phyloP scores from a whole-genome alignment of 2,797 vertebrate genomes.

The Leptoclinus maculatus region DNA sequence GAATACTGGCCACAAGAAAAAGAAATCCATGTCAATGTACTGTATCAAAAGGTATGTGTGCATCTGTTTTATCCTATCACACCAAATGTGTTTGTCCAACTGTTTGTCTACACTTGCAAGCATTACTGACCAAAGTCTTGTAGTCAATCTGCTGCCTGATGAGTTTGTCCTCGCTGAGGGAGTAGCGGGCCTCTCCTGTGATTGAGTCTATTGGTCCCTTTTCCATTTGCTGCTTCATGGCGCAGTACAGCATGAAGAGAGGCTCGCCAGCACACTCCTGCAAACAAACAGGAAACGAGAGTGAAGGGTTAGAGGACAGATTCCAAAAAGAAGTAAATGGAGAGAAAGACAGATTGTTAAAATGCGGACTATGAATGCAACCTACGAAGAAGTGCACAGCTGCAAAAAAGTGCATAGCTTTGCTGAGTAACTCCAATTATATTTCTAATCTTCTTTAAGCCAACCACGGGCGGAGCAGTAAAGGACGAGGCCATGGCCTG shows the following conservation, averaged over 20 bases:
- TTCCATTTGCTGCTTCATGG: conserved; percentile 99
- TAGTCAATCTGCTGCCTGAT: conserved; percentile 99
- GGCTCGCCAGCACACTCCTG: conserved; percentile 82
- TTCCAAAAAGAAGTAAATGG: neutral
- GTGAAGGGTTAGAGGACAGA: neutral
- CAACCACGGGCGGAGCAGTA: conserved; percentile 37
- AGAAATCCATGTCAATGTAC: neutral
- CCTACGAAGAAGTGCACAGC: conserved; percentile 9
- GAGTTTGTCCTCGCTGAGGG: conserved; percentile 98
- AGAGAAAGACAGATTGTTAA: conserved; percentile 15
- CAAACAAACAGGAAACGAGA: neutral
- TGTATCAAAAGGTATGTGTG: neutral
- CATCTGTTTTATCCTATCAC: neutral
- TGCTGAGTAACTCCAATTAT: conserved; percentile 54
- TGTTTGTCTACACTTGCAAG: conserved; percentile 1
- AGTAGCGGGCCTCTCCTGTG: conserved; percentile 98
- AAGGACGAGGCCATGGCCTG: conserved; percentile 59
- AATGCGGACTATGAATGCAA: conserved; percentile 24
- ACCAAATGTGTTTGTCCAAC: neutral
- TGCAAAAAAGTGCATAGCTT: conserved; percentile 34
- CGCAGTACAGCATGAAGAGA: conserved; percentile 97
- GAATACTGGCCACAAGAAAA: neutral
- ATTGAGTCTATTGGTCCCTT: conserved; percentile 98
- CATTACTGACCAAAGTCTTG: conserved; percentile 93
- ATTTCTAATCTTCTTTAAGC: conserved; percentile 51